A percentile compares a stretch with the other conserved stretches of the same genome.
Conservation (phyloP, 2,797 vertebrate genomes). For the Paratrypauchen microcephalus region DNA sequence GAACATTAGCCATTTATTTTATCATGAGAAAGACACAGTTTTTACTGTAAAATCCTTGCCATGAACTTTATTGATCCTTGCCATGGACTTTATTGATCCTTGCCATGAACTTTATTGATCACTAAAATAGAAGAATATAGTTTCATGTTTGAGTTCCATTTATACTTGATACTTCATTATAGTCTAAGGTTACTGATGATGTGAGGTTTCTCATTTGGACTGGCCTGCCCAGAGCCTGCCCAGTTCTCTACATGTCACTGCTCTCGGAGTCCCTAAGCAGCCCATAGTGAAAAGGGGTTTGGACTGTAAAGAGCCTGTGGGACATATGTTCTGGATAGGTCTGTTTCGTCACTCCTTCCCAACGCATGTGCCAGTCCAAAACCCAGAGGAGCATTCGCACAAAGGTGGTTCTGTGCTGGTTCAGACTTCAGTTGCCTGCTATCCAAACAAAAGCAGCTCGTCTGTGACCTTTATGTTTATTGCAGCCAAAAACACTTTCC, state of each 20-base stretch:
- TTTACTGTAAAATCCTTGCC: neutral
- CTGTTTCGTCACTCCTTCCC: slow-evolving; percentile 53
- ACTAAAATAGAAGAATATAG: slow-evolving; percentile 3
- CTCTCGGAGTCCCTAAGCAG: slow-evolving; percentile 31
- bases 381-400: slow-evolving; percentile 47
- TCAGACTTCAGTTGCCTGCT: slow-evolving; percentile 27
- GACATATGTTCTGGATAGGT: slow-evolving; percentile 60
- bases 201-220: slow-evolving; percentile 24
- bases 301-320: slow-evolving; percentile 17
- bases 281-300: slow-evolving; percentile 48
- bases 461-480: slow-evolving; percentile 47
- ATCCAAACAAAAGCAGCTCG: slow-evolving; percentile 36
- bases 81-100: neutral
- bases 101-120: neutral
- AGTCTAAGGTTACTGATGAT: slow-evolving; percentile 15
- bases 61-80: neutral
- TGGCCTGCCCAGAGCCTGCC: slow-evolving; percentile 9
- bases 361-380: slow-evolving; percentile 53
- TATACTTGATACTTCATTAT: slow-evolving; percentile 21
- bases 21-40: neutral
- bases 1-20: neutral
- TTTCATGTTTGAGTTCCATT: slow-evolving; percentile 6
- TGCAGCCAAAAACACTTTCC: neutral
- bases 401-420: slow-evolving; percentile 58
- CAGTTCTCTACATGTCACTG: slow-evolving; percentile 36